A percentile compares a stretch with the other conserved stretches of the same genome.
Conservation (phyloP, 1,140 invertebrate genomes). For the Bombus impatiens region DNA sequence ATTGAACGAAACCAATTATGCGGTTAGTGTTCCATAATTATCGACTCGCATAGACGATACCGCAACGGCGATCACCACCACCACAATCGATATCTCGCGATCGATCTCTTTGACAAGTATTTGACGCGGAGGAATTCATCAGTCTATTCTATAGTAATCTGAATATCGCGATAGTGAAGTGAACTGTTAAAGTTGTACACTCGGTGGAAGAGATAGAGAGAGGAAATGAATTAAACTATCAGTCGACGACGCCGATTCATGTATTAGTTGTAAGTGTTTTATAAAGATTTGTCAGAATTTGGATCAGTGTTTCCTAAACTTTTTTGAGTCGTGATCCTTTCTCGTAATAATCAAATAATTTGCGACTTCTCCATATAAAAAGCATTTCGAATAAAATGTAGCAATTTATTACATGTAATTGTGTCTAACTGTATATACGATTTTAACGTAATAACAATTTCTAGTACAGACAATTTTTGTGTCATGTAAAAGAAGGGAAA, state of each 20-base stretch:
- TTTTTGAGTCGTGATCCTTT: background rate
- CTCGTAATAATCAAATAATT: too few relatives aligned
- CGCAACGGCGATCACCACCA: slow-evolving; percentile 2
- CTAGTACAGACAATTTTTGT: too few relatives aligned
- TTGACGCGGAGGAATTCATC: slow-evolving; percentile 18
- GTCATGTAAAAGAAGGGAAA: background rate
- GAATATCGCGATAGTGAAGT: background rate
- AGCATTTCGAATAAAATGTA: too few relatives aligned
- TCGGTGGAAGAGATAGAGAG: background rate
- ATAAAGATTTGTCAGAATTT: too few relatives aligned
- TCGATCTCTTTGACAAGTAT: slow-evolving; percentile 4
- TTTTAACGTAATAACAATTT: too few relatives aligned
- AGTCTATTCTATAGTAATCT: background rate
- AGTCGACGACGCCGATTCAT: background rate
- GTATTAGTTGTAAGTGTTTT: too few relatives aligned
- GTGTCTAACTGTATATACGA: too few relatives aligned
- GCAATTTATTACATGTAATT: too few relatives aligned
- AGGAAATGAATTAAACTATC: background rate
- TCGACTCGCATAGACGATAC: slow-evolving; percentile 11
- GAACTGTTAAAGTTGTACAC: background rate
- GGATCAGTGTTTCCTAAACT: background rate
- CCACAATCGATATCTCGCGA: slow-evolving; percentile 14
- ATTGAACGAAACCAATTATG: slow-evolving; percentile 11
- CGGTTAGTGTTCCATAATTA: slow-evolving; percentile 32
- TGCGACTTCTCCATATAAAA: too few relatives aligned